Evolutionary conservation across 2,797 vertebrate species (phyloP).

Genomic region (Onychomys arenicola): DNA sequence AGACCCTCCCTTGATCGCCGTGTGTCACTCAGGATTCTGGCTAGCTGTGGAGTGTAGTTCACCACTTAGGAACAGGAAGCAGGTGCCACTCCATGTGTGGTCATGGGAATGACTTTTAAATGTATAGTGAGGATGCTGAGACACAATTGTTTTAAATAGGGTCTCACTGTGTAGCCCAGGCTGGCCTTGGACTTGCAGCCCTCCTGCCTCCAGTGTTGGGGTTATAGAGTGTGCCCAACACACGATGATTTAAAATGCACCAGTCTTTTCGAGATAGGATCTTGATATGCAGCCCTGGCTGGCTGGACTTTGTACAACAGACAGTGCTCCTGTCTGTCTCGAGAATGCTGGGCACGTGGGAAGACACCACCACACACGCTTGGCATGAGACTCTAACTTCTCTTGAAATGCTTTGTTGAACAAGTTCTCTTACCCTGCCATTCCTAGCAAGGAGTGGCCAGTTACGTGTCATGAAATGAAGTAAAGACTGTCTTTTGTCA

Average conservation of each 20-base stretch:
- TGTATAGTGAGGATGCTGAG: neutral
- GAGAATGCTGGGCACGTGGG: neutral
- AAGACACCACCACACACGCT: neutral
- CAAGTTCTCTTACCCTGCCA: neutral
- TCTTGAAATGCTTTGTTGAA: neutral
- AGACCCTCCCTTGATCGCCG: neutral
- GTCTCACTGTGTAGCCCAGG: neutral
- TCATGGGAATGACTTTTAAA: neutral
- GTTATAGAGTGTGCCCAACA: neutral
- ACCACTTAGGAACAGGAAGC: neutral
- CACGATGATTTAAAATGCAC: neutral
- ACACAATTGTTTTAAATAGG: neutral
- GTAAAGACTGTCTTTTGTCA: neutral
- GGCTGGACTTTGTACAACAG: neutral
- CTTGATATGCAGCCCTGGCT: neutral
- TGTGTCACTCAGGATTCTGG: neutral
- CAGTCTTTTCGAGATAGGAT: neutral
- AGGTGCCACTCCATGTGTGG: rapidly evolving
- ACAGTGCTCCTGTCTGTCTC: neutral
- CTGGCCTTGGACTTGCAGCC: constrained; percentile 1
- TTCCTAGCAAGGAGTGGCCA: neutral
- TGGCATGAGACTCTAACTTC: neutral
- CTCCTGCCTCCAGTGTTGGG: neutral
- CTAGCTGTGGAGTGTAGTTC: constrained; percentile 49
- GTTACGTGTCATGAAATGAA: neutral